Evolutionary conservation across 2,888 invertebrate genomes (phyloP).

Genomic region (Bedellia somnulentella): DNA sequence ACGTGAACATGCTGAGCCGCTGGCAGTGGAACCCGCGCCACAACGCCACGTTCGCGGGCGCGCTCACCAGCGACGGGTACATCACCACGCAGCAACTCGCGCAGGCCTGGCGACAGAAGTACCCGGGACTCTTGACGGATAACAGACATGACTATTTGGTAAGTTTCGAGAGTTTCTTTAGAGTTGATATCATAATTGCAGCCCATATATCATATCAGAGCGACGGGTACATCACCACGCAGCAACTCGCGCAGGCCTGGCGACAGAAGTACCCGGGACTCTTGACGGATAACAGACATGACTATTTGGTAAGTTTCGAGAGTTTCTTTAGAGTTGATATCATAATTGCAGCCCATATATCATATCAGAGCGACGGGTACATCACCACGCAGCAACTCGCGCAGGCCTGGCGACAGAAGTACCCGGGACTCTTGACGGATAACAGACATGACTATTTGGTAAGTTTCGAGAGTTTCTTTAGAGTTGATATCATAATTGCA

Average conservation of each 20-base stretch:
- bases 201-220: too few relatives aligned
- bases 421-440: slow-evolving; percentile 63
- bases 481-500: too few relatives aligned
- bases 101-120: slow-evolving; percentile 66
- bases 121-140: slow-evolving; percentile 63
- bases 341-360: too few relatives aligned
- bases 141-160: slow-evolving; percentile 60
- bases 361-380: slow-evolving; percentile 62
- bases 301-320: slow-evolving; percentile 53
- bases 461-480: slow-evolving; percentile 13
- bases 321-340: too few relatives aligned
- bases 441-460: slow-evolving; percentile 60
- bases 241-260: slow-evolving; percentile 68
- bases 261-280: slow-evolving; percentile 66
- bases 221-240: slow-evolving; percentile 66
- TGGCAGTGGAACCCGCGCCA: slow-evolving; percentile 70
- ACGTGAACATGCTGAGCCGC: slow-evolving; percentile 64
- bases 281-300: slow-evolving; percentile 50
- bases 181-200: too few relatives aligned
- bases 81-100: slow-evolving; percentile 70
- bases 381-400: slow-evolving; percentile 70
- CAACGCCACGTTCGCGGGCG: slow-evolving; percentile 58
- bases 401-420: slow-evolving; percentile 66
- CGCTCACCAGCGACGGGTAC: slow-evolving; percentile 65
- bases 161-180: slow-evolving; percentile 13